Evolutionary conservation across 23 tunicate species (phyloP).

Genomic region (Aplidium turbinatum): DNA sequence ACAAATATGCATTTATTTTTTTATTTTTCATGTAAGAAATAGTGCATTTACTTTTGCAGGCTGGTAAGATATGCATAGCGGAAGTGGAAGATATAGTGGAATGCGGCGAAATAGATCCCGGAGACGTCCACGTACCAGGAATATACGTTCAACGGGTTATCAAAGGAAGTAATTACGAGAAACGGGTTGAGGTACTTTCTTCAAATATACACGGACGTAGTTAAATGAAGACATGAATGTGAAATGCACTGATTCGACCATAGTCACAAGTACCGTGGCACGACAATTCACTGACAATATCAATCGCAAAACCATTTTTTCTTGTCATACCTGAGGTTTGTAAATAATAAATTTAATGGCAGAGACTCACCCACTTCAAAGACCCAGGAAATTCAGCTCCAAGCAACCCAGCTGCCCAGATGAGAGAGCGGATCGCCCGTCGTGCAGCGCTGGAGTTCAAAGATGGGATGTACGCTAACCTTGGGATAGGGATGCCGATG

Average conservation of each 20-base stretch:
- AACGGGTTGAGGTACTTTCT: constrained; percentile 74
- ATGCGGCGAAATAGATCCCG: constrained; percentile 66
- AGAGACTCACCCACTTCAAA: constrained; percentile 59
- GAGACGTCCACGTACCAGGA: constrained; percentile 93
- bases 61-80: constrained; percentile 81
- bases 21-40: no score
- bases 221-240: no score
- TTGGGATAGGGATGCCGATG: constrained; percentile 99
- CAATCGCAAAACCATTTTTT: no score
- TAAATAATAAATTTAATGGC: no score
- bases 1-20: no score
- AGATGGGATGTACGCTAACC: constrained; percentile 96
- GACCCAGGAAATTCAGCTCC: constrained; percentile 25
- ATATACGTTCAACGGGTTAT: constrained; percentile 76
- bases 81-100: constrained; percentile 98
- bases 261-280: no score
- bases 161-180: constrained; percentile 69
- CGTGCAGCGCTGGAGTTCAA: constrained; percentile 89
- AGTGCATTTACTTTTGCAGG: no score
- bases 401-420: constrained; percentile 45
- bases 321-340: no score
- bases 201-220: not conserved
- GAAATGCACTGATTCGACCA: no score
- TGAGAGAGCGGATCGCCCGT: constrained; percentile 72
- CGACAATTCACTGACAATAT: no score